Conservation (phyloP, 2,888 invertebrate genomes). For the Caradrina kadenii region DNA sequence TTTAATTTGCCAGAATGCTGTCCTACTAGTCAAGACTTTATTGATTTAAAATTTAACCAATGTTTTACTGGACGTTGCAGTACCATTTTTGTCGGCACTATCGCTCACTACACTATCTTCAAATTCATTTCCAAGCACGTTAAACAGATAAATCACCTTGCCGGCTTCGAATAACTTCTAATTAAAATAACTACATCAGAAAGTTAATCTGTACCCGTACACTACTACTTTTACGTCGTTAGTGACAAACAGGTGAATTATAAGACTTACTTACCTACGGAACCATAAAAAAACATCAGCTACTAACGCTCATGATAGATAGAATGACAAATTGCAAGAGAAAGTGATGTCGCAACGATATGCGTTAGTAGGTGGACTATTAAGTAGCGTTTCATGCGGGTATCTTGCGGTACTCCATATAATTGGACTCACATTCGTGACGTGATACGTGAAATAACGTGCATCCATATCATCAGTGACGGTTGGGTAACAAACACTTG, state of each 20-base stretch:
- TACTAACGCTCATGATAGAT: conserved; percentile 56
- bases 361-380: conserved; percentile 64
- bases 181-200: conserved; percentile 60
- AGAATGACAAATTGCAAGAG: conserved; percentile 77
- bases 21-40: not conserved
- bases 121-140: conserved; percentile 43
- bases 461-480: conserved; percentile 47
- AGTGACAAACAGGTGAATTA: conserved; percentile 45
- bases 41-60: not conserved
- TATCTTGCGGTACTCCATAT: conserved; percentile 66
- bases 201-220: conserved; percentile 51
- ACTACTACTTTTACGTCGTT: conserved; percentile 51
- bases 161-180: conserved; percentile 35
- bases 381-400: conserved; percentile 66
- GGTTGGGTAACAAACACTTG: conserved; percentile 41
- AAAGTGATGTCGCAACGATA: conserved; percentile 86
- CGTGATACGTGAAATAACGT: conserved; percentile 41
- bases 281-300: conserved; percentile 57
- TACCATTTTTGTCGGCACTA: conserved; percentile 4
- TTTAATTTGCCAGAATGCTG: conserved; percentile 5
- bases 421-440: conserved; percentile 62
- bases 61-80: not conserved
- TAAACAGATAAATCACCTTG: conserved; percentile 36
- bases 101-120: conserved; percentile 11
- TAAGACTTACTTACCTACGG: conserved; percentile 43